Evolutionary conservation across 2,113 vertebrate genomes (phyloP).

Genomic region (Anarrhichthys ocellatus): DNA sequence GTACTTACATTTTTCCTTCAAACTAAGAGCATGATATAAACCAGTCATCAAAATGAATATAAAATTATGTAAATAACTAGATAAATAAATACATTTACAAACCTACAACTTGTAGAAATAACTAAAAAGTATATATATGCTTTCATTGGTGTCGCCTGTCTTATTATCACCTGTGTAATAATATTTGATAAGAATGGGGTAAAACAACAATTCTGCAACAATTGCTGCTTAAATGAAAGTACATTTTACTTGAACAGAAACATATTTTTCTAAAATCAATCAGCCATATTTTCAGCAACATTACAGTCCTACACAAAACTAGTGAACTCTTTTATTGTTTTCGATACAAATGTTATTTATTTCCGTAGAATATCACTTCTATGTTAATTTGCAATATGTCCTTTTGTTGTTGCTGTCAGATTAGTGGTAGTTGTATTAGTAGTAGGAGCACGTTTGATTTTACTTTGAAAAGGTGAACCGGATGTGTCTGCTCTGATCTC

Average conservation of each 20-base stretch:
- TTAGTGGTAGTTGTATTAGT: not conserved
- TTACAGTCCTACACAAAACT: not conserved
- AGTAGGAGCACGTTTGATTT: not conserved
- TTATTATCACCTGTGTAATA: not conserved
- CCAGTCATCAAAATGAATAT: not conserved
- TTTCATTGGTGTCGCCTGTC: not conserved
- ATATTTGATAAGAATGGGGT: not conserved
- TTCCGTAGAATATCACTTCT: not conserved
- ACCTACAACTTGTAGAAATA: not conserved
- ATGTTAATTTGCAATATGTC: not conserved
- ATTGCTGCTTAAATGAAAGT: not conserved
- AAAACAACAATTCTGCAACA: not conserved
- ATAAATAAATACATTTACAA: not conserved
- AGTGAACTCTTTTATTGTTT: not conserved
- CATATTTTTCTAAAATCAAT: too few relatives aligned
- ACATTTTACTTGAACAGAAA: not conserved
- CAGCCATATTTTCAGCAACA: not conserved
- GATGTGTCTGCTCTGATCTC: not conserved
- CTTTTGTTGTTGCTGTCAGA: not conserved
- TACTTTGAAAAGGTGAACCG: slow-evolving; percentile 56
- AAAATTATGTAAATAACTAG: not conserved
- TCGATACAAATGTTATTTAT: not conserved
- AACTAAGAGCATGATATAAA: slow-evolving; percentile 27
- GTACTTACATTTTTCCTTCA: slow-evolving; percentile 13
- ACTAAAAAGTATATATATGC: not conserved